phyloP scores from a whole-genome alignment of 2,888 invertebrate species.

The Limnephilus lunatus region DNA sequence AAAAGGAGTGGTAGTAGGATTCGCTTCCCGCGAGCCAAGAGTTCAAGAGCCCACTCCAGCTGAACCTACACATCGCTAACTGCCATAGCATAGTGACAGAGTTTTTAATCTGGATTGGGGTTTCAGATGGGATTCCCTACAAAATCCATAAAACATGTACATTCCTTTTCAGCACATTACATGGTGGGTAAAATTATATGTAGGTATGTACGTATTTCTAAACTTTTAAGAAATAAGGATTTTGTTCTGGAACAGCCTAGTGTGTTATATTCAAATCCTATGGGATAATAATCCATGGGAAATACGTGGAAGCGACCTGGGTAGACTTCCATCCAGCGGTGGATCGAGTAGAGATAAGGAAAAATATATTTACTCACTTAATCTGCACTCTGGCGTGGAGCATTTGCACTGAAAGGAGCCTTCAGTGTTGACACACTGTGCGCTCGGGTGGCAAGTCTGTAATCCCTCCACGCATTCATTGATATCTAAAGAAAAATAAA shows the following conservation, averaged over 20 bases:
- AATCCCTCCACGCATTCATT: conserved; percentile 88
- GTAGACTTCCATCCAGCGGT: background rate
- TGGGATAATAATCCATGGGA: too few relatives aligned
- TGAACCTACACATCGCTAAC: too few relatives aligned
- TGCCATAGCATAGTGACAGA: too few relatives aligned
- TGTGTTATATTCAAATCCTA: background rate
- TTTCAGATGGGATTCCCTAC: too few relatives aligned
- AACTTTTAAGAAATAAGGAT: background rate
- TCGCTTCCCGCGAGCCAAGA: too few relatives aligned
- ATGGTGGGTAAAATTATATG: background rate
- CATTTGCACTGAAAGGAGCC: conserved; percentile 90
- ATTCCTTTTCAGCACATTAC: too few relatives aligned
- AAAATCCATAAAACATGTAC: background rate
- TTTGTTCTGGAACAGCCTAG: background rate
- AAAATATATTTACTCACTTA: conserved; percentile 75
- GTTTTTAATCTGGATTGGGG: too few relatives aligned
- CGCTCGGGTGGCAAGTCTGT: conserved; percentile 88
- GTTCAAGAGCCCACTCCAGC: too few relatives aligned
- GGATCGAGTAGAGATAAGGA: background rate
- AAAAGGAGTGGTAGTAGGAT: too few relatives aligned
- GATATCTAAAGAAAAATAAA: conserved; percentile 79
- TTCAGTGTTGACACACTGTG: conserved; percentile 87
- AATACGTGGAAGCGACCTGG: background rate
- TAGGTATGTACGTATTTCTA: background rate
- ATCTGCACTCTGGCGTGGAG: conserved; percentile 79